Evolutionary conservation across 37 sponge, comb jelly and placozoan species (phyloP).

Genomic region (Aplysina aerophoba): DNA sequence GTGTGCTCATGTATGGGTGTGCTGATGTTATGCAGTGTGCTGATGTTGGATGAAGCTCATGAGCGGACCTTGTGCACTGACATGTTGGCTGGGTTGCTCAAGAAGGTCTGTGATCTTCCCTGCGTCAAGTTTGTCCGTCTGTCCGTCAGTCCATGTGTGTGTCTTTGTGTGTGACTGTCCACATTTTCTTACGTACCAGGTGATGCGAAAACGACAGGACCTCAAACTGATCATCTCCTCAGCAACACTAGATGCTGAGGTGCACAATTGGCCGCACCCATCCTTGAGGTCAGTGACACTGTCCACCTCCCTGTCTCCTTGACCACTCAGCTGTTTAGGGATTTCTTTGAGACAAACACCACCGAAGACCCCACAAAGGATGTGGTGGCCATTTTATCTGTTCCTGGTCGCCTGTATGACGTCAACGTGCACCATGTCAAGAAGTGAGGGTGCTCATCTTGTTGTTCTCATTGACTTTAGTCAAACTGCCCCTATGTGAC

Average conservation of each 20-base stretch:
- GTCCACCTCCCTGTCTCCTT: not conserved
- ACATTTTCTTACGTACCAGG: conserved; percentile 39
- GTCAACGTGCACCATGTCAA: conserved; percentile 73
- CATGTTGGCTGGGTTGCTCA: conserved; percentile 81
- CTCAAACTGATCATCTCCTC: conserved; percentile 90
- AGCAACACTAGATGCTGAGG: conserved; percentile 98
- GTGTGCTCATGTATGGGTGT: not conserved
- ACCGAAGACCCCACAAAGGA: conserved; percentile 64
- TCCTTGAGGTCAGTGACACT: not conserved
- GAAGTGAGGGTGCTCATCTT: too few species aligned
- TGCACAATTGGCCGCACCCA: not conserved
- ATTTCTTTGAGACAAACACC: conserved; percentile 91
- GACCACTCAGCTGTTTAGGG: conserved; percentile 64
- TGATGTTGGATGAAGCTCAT: conserved; percentile 98
- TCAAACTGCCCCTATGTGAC: too few species aligned
- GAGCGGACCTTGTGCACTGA: conserved; percentile 96
- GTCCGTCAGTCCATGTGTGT: not conserved
- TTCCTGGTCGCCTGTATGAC: conserved; percentile 85
- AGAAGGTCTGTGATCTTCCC: conserved; percentile 68
- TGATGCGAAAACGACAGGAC: conserved; percentile 84
- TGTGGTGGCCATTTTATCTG: conserved; percentile 81
- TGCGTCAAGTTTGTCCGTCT: not conserved
- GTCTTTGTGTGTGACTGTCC: not conserved
- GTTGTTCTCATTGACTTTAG: too few species aligned
- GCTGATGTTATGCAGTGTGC: conserved; percentile 57